A percentile compares a stretch with the other conserved stretches of the same genome.
Evolutionary conservation across 2,888 invertebrate genomes (phyloP).

Genomic region (Agrochola macilenta): DNA sequence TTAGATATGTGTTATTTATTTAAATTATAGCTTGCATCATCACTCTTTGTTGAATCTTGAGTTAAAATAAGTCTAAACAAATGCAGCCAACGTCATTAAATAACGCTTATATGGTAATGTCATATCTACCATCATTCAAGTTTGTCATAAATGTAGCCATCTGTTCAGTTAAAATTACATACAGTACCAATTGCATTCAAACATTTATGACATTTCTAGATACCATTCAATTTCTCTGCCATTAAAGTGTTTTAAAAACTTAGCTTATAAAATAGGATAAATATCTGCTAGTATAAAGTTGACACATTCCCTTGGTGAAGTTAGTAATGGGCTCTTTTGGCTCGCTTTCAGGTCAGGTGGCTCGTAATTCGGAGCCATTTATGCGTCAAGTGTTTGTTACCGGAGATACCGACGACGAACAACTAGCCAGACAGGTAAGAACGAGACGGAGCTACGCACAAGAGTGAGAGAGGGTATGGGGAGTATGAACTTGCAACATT

Average conservation of each 20-base stretch:
- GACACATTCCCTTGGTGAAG: conserved; percentile 66
- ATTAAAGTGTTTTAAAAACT: conserved; percentile 46
- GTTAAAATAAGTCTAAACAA: conserved; percentile 48
- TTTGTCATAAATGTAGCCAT: conserved; percentile 59
- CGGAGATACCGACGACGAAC: conserved; percentile 91
- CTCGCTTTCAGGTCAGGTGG: conserved; percentile 94
- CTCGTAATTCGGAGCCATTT: conserved; percentile 97
- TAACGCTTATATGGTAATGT: conserved; percentile 68
- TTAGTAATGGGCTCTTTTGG: conserved; percentile 84
- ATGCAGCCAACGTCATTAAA: conserved; percentile 45
- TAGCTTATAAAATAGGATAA: conserved; percentile 13
- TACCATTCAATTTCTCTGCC: conserved; percentile 43
- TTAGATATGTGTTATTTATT: conserved; percentile 29
- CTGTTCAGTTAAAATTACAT: conserved; percentile 43
- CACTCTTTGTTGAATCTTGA: conserved; percentile 62
- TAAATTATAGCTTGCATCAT: conserved; percentile 23
- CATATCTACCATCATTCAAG: conserved; percentile 53
- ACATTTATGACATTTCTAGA: conserved; percentile 62
- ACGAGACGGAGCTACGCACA: conserved; percentile 55
- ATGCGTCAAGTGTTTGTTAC: conserved; percentile 98
- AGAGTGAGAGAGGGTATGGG: conserved; percentile 48
- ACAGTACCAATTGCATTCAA: conserved; percentile 38
- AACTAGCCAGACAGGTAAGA: conserved; percentile 93
- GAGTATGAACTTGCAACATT: conserved; percentile 85
- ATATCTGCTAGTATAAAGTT: conserved; percentile 47